Base-by-base conservation (phyloP, 2,113 vertebrate species). In the Nerophis ophidion region DNA sequence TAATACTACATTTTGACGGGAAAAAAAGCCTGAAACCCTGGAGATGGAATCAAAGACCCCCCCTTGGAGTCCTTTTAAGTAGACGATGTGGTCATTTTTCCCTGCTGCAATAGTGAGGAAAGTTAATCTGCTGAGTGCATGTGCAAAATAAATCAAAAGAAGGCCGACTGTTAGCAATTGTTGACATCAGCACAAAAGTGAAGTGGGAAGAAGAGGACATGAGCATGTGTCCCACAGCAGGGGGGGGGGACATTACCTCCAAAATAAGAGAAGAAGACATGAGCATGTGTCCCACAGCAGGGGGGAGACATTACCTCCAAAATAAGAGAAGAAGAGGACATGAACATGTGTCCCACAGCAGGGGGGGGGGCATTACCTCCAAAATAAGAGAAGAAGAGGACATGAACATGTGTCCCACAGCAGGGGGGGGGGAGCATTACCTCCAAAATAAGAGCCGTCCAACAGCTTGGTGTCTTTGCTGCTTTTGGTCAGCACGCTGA, bases 391-490 rank as follows among this genome's bases (percentile, higher is more conserved):
- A n/a, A n/a, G n/a, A n/a, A n/a, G n/a, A n/a, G n/a, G n/a, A n/a
- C n/a, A n/a, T n/a, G n/a, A n/a, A n/a, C n/a, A n/a, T n/a, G n/a
- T n/a, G n/a, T n/a, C n/a, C n/a, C n/a, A n/a, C n/a, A n/a, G n/a
- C n/a, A n/a, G n/a, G n/a, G n/a, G n/a, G n/a, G 36, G 34, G 35
- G 35, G 7, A 4, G 4, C 35, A 14, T 54, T 86, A 99, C 97
- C 97, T 91, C 97, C 96, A 36, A 99, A 99, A 76, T 99, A 99
- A 69, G 97, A 99, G 44, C 97, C 97, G 0, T 99, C 97, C 0
- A 94, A 93, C 78, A 99, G 91, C 85, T 97, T 98, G 75, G 94
- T 99, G 85, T 96, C 94, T 63, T 94, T 95, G 88, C 93, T 98
- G 87, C 89, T 95, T 80, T 97, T 98, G 72, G 95, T 96, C 68